Evolutionary conservation across 2,888 invertebrate genomes (phyloP).

Genomic region (Atethmia centrago): DNA sequence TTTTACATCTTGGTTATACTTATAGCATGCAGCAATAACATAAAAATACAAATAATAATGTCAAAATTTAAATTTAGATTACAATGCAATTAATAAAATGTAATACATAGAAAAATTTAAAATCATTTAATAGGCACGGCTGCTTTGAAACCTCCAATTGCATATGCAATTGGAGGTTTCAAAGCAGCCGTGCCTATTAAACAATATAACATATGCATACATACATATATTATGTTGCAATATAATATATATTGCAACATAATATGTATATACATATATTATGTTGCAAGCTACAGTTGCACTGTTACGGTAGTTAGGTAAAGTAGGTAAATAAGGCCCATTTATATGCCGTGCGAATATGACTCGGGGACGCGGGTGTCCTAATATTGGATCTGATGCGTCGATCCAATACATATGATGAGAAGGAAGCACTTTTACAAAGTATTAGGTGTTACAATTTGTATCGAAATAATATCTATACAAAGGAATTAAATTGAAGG

Average conservation of each 20-base stretch:
- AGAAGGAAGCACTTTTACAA: not conserved
- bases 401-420: slow-evolving; percentile 4
- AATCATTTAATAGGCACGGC: not conserved
- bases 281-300: not conserved
- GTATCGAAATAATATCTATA: no score
- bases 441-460: not conserved
- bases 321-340: not conserved
- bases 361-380: slow-evolving; percentile 5
- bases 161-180: not conserved
- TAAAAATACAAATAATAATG: no score
- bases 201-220: no score
- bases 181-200: not conserved
- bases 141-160: not conserved
- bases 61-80: no score
- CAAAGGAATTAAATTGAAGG: no score
- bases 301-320: not conserved
- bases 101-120: no score
- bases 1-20: no score
- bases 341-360: slow-evolving; percentile 31
- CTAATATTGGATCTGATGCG: slow-evolving; percentile 33
- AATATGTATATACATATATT: no score
- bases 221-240: no score
- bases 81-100: no score
- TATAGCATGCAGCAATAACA: no score
- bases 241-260: no score